phyloP scores from a whole-genome alignment of 2,797 vertebrate genomes.

The Sebastolobus alascanus region DNA sequence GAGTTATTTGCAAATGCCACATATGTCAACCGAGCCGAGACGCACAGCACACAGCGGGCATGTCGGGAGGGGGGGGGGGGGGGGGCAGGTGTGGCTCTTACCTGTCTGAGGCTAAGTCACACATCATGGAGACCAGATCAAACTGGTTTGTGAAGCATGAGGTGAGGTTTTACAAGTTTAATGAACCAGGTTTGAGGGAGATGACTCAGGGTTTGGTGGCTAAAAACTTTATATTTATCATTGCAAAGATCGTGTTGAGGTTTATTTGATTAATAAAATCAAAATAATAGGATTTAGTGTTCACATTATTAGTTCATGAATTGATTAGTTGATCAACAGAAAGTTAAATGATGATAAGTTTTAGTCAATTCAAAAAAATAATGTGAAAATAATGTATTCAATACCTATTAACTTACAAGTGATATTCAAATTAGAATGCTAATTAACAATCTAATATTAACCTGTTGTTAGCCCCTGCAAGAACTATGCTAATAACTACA shows the following conservation, averaged over 20 bases:
- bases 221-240: background rate
- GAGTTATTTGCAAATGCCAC: constrained; percentile 61
- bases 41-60: constrained; percentile 57
- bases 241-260: background rate
- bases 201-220: constrained; percentile 12
- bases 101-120: constrained; percentile 82
- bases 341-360: background rate
- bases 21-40: constrained; percentile 20
- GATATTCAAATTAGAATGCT: background rate
- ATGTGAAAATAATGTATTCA: background rate
- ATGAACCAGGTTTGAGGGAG: constrained; percentile 36
- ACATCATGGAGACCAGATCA: constrained; percentile 79
- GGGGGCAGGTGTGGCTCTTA: constrained; percentile 78
- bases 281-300: background rate
- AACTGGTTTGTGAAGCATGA: constrained; percentile 75
- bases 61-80: constrained; percentile 24
- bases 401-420: background rate
- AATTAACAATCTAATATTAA: background rate
- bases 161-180: constrained; percentile 69
- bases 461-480: background rate
- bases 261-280: background rate
- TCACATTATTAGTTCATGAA: background rate
- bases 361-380: background rate
- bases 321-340: constrained; percentile 1
- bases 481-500: background rate